Evolutionary conservation across 2,113 vertebrate species (phyloP).

Genomic region (Anseranas semipalmata): DNA sequence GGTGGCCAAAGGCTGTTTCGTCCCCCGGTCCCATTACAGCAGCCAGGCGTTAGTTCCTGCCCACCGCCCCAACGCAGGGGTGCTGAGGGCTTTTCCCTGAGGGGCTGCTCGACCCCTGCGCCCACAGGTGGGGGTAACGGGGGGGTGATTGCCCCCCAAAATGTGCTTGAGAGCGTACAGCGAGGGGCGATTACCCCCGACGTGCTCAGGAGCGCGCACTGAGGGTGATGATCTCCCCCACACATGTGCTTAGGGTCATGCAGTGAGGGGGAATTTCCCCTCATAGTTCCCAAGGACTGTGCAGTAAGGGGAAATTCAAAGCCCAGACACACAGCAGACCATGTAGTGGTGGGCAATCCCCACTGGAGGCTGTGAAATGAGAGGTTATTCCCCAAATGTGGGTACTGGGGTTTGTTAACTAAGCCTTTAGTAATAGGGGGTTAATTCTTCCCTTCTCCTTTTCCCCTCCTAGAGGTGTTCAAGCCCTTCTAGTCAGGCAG

Average conservation of each 20-base stretch:
- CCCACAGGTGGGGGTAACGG: rapidly evolving
- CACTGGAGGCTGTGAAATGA: neutral
- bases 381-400: neutral
- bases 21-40: too few relatives aligned
- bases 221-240: neutral
- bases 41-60: neutral
- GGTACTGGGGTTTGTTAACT: neutral
- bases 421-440: neutral
- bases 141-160: too few relatives aligned
- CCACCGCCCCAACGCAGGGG: neutral
- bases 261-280: neutral
- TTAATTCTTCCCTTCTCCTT: neutral
- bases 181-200: neutral
- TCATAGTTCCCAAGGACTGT: rapidly evolving
- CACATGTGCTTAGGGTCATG: neutral
- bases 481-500: neutral
- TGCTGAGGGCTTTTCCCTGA: neutral
- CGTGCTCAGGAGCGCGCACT: rapidly evolving
- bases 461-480: neutral
- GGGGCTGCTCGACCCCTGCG: rapidly evolving
- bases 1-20: neutral
- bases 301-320: rapidly evolving
- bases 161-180: rapidly evolving
- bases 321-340: neutral
- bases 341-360: rapidly evolving